A percentile compares a stretch with the other conserved stretches of the same genome.
Conservation (phyloP, 2,888 invertebrate species). For the Tryphoninae sp. region DNA sequence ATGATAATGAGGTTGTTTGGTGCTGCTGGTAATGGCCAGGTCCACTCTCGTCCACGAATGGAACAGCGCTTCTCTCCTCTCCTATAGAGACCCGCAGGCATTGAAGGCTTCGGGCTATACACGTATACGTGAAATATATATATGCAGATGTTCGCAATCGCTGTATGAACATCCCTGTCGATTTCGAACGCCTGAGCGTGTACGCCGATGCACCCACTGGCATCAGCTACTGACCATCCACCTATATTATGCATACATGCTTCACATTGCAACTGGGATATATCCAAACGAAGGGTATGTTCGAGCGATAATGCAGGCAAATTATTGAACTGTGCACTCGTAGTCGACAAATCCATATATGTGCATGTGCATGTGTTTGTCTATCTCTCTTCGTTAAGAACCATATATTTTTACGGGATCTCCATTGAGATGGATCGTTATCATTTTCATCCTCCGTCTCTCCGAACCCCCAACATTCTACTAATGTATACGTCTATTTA, state of each 20-base stretch:
- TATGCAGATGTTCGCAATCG: slow-evolving; percentile 22
- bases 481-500: too few species aligned
- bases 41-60: slow-evolving; percentile 50
- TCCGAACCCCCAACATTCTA: too few species aligned
- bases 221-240: not conserved
- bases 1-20: slow-evolving; percentile 79
- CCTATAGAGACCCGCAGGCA: slow-evolving; percentile 35
- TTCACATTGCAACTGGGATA: not conserved
- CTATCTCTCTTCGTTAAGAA: not conserved
- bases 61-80: slow-evolving; percentile 35
- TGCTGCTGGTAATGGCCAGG: slow-evolving; percentile 46
- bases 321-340: not conserved
- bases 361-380: not conserved
- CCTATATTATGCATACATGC: not conserved
- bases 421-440: too few species aligned
- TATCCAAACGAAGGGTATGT: not conserved
- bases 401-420: too few species aligned
- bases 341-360: not conserved
- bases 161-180: slow-evolving; percentile 29
- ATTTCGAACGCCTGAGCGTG: slow-evolving; percentile 17
- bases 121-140: slow-evolving; percentile 21
- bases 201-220: slow-evolving; percentile 11
- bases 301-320: not conserved
- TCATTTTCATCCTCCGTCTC: too few species aligned
- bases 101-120: slow-evolving; percentile 30